Evolutionary conservation across 2,797 vertebrate species (phyloP), one percentile per base, ranked within the genome.

Genomic region (Hylomyscus alleni): DNA sequence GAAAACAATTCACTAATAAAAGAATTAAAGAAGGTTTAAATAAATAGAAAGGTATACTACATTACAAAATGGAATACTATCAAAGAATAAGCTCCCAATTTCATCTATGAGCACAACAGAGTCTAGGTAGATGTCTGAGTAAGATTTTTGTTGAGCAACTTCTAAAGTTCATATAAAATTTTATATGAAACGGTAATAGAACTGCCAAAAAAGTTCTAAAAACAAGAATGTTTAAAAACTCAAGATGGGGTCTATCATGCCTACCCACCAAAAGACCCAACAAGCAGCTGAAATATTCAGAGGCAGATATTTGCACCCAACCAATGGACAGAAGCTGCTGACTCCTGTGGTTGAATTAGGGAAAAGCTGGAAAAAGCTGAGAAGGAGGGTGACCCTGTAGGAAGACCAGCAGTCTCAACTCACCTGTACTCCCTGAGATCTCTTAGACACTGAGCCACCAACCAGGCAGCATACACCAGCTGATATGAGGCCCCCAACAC

Each of bases 201-300:
- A 90, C 26, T 85, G 2, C 56, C 67, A 87, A 95, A 87, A 44
- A 44, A 44, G 76, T n/a, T 86, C 40, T 81, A 52, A 93, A 93
- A 50, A 90, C n/a, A 73, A 34, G 56, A 86, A 76, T 91, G 75
- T 47, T 91, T 54, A 2, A 80, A 47, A 72, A 52, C 20, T 81
- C 37, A 52, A 69, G n/a, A 54, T 54, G 54, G 54, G 4, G 54
- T 14, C 54, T 54, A 15, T 54, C 54, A 54, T 54, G 14, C 3
- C 54, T 54, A 15, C 54, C 54, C 54, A 15, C 54, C 15, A 1
- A 54, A 54, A 54, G 54, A 54, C 54, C 54, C 54, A 3, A 54
- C 54, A 54, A 54, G 54, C 54, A 17, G 54, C 54, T 54, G 54
- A 54, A 54, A 54, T 14, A 54, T 14, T 54, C 54, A 54, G 54